Base-by-base conservation (phyloP, 2,113 vertebrate species). In the Mus pahari region DNA sequence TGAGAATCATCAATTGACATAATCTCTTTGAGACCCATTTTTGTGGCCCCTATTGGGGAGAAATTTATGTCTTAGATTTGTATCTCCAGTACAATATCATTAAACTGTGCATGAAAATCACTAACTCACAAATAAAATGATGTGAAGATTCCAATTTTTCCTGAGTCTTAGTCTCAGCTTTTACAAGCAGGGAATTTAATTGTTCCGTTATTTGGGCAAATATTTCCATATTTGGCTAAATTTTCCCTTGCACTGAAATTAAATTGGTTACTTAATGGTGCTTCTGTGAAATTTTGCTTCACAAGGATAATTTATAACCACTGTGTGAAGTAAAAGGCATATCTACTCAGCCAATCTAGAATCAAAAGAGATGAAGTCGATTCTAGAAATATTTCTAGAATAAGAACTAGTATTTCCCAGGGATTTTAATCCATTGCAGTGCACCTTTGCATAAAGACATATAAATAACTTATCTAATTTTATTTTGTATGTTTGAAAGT, bases 201-300 rank as follows among this genome's bases (percentile, higher is more conserved):
- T 86, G 14, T 36, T 93, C 13, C 73, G 86, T 93, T 95, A 93
- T 93, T 93, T 94, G 90, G n/a, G 28, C 94, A 36, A 90, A 93
- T 92, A 94, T 96, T 95, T 97, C 94, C 94, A 60, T 90, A 92
- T 78, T 96, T 96, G 60, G 31, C 14, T 55, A 9, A 71, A 92
- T 96, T 89, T 91, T 28, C 17, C 86, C 53, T 93, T 62, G 83
- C 6, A 70, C 0, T 92, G 84, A 91, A 50, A 92, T 96, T 78
- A 31, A 91, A 22, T 31, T 96, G 17, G 92, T 26, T 14, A 68
- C 13, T 96, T 94, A 86, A 50, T 71, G 53, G 79, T 96, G 16
- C 39, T 42, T 58, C 74, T 82, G 60, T 70, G 58, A 96, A 97
- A 89, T 75, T 92, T 62, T 86, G 12, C 22, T 86, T 26, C 31